phyloP scores from a whole-genome alignment of 2,113 vertebrate species.

The Columba janthina region DNA sequence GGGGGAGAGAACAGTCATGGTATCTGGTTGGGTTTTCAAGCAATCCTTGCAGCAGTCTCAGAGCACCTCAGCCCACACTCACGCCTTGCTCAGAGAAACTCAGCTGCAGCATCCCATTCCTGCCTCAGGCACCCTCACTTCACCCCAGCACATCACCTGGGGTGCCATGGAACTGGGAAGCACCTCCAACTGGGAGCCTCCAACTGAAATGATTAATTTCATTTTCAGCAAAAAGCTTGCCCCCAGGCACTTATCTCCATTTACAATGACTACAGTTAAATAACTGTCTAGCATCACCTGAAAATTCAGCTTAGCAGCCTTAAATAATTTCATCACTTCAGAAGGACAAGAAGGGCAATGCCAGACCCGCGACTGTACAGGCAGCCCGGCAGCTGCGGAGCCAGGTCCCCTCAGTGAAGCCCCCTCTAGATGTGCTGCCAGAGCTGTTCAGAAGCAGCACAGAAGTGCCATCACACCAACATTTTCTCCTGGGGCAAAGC shows the following conservation, averaged over 20 bases:
- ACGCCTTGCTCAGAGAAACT: background rate
- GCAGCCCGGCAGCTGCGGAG: background rate
- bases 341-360: background rate
- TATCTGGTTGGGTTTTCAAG: background rate
- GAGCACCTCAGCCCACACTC: background rate
- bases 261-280: accelerated
- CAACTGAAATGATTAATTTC: accelerated
- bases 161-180: background rate
- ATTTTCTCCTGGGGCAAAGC: background rate
- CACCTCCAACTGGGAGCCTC: too few relatives aligned
- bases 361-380: accelerated
- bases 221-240: background rate
- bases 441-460: background rate
- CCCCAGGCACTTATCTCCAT: accelerated
- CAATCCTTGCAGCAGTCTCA: background rate
- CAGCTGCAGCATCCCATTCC: accelerated
- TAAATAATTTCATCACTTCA: background rate
- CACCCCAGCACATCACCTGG: accelerated
- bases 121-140: background rate
- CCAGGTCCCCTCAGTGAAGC: accelerated
- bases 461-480: background rate
- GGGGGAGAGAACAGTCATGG: background rate
- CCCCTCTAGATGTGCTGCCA: background rate
- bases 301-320: background rate
- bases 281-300: background rate